Conservation (phyloP, 1,140 invertebrate species). For the Drosophila pectinifera region DNA sequence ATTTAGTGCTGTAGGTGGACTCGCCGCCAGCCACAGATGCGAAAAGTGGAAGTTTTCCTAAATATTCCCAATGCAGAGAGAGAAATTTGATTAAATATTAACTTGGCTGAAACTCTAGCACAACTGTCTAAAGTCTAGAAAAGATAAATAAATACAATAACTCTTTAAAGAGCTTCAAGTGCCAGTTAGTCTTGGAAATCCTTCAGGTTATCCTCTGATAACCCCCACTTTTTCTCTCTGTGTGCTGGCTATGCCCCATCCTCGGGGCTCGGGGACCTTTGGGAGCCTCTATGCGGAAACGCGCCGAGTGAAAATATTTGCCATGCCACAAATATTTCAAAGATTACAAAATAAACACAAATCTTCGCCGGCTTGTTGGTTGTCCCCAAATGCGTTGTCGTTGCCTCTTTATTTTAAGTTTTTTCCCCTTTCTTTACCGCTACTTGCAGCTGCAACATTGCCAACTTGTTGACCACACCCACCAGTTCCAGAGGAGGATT, state of each 20-base stretch:
- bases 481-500: slow-evolving; percentile 17
- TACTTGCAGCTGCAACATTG: slow-evolving; percentile 56
- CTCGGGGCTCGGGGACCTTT: slow-evolving; percentile 1
- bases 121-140: too few relatives aligned
- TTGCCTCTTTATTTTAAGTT: slow-evolving; percentile 17
- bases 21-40: slow-evolving; percentile 41
- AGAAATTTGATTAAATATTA: background rate
- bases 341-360: slow-evolving; percentile 83
- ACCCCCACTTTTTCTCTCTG: background rate
- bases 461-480: slow-evolving; percentile 53
- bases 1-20: slow-evolving; percentile 79
- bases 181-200: too few relatives aligned
- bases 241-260: slow-evolving; percentile 2
- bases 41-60: slow-evolving; percentile 76
- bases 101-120: too few relatives aligned
- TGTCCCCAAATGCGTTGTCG: slow-evolving; percentile 51
- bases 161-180: too few relatives aligned
- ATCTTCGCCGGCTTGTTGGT: slow-evolving; percentile 60
- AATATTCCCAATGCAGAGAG: slow-evolving; percentile 50
- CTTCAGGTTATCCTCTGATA: too few relatives aligned
- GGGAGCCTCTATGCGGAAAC: slow-evolving; percentile 60
- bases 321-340: slow-evolving; percentile 82
- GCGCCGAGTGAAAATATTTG: slow-evolving; percentile 74
- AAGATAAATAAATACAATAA: too few relatives aligned
- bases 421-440: slow-evolving; percentile 50